phyloP scores from a whole-genome alignment of 1,140 invertebrate genomes.

The Neomicropteryx cornuta region DNA sequence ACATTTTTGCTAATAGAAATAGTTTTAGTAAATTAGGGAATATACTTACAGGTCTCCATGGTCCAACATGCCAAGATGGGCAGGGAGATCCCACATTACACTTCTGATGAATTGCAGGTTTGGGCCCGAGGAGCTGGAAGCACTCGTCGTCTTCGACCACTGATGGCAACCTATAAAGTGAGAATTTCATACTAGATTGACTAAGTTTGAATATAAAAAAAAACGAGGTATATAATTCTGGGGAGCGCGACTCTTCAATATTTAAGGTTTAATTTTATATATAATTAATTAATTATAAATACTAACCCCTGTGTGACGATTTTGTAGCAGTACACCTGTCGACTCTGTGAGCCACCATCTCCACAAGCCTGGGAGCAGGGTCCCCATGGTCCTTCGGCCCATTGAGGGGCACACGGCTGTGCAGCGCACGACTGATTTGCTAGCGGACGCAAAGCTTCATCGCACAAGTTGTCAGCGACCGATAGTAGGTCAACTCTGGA shows the following conservation, averaged over 20 bases:
- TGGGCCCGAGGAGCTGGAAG: conserved; percentile 48
- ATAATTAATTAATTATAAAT: too few species aligned
- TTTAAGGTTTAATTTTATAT: too few species aligned
- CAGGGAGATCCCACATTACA: conserved; percentile 71
- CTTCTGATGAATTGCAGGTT: conserved; percentile 54
- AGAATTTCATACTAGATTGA: conserved; percentile 2
- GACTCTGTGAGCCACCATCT: conserved; percentile 53
- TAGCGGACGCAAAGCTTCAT: conserved; percentile 54
- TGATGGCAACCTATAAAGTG: conserved; percentile 40
- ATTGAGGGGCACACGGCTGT: conserved; percentile 71
- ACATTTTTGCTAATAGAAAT: too few species aligned
- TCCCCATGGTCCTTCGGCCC: conserved; percentile 72
- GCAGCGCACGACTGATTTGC: conserved; percentile 60
- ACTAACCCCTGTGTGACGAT: conserved; percentile 48
- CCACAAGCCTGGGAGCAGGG: conserved; percentile 76
- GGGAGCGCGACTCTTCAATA: too few species aligned
- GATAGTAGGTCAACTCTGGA: conserved; percentile 52
- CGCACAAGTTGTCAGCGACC: conserved; percentile 68
- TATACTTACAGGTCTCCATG: conserved; percentile 71
- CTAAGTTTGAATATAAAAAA: too few species aligned
- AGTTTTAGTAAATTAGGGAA: conserved; percentile 4
- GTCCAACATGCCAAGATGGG: conserved; percentile 71
- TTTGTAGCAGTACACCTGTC: conserved; percentile 70
- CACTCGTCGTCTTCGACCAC: conserved; percentile 68
- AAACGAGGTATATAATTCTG: too few species aligned